Percentiles rank a stretch among this genome's conserved stretches.
phyloP scores from a whole-genome alignment of 2,113 vertebrate species.

The Chaenogobius annularis region DNA sequence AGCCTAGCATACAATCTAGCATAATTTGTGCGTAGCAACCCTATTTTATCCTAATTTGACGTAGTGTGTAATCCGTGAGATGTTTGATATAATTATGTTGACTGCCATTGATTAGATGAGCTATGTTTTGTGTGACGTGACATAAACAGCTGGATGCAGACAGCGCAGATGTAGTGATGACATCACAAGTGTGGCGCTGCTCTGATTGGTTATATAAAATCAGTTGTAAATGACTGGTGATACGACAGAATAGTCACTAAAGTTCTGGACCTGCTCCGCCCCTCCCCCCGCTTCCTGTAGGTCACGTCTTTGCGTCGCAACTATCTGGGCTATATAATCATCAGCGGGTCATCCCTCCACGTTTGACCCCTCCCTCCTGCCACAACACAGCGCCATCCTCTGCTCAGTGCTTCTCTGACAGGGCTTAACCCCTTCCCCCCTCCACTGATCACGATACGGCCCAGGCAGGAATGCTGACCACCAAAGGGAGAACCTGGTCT shows the following conservation, averaged over 20 bases:
- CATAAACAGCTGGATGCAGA: not conserved
- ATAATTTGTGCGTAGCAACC: too few species aligned
- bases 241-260: not conserved
- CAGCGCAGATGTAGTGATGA: not conserved
- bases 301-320: slow-evolving; percentile 14
- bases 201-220: not conserved
- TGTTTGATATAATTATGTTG: not conserved
- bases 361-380: slow-evolving; percentile 21
- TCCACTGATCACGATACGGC: slow-evolving; percentile 34
- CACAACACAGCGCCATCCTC: slow-evolving; percentile 16
- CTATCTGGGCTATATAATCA: slow-evolving; percentile 26
- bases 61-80: not conserved
- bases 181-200: not conserved
- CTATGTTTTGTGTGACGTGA: not conserved
- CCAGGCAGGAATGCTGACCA: slow-evolving; percentile 47
- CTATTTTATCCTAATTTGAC: too few species aligned
- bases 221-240: slow-evolving; percentile 33
- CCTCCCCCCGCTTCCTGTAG: slow-evolving; percentile 42
- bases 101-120: not conserved
- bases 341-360: slow-evolving; percentile 42
- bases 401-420: slow-evolving; percentile 28
- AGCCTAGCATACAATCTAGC: too few species aligned
- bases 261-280: not conserved
- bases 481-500: slow-evolving; percentile 53
- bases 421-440: slow-evolving; percentile 38